These are phyloP conservation scores for Mythimna pallens DNA, from an alignment of 2,888 invertebrate genomes.

Conservation along the genomic window DNA sequence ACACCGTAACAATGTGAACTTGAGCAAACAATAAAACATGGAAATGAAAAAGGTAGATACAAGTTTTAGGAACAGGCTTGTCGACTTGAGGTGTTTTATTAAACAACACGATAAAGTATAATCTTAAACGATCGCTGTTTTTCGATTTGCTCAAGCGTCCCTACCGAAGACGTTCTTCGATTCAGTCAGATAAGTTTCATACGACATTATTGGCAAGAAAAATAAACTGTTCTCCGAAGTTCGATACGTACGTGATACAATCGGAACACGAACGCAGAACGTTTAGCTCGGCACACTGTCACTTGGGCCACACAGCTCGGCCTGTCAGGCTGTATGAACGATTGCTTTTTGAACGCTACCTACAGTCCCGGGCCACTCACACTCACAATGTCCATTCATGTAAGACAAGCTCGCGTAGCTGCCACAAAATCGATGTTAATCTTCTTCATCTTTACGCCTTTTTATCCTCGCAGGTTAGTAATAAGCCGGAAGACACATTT, in stretches of 20 bases:
- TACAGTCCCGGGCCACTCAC: slow-evolving; percentile 65
- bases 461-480: slow-evolving; percentile 49
- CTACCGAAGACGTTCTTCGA: slow-evolving; percentile 14
- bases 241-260: slow-evolving; percentile 56
- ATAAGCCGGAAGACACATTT: slow-evolving; percentile 66
- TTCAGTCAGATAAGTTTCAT: slow-evolving; percentile 26
- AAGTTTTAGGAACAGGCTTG: slow-evolving; percentile 19
- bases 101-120: not conserved
- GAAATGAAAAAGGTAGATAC: slow-evolving; percentile 13
- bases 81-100: not conserved
- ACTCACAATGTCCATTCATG: slow-evolving; percentile 74
- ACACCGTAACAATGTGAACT: slow-evolving; percentile 46
- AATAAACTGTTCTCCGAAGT: slow-evolving; percentile 60
- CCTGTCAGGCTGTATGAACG: slow-evolving; percentile 81
- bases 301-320: slow-evolving; percentile 74
- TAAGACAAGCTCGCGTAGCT: slow-evolving; percentile 74
- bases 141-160: slow-evolving; percentile 1
- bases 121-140: slow-evolving; percentile 3
- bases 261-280: slow-evolving; percentile 55
- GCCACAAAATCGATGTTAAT: slow-evolving; percentile 75
- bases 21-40: slow-evolving; percentile 39
- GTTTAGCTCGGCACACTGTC: slow-evolving; percentile 64
- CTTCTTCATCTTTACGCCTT: slow-evolving; percentile 65
- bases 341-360: slow-evolving; percentile 78
- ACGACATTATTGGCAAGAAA: slow-evolving; percentile 55